Base-by-base conservation (phyloP, 2,113 vertebrate species). In the Arothron firmamentum region DNA sequence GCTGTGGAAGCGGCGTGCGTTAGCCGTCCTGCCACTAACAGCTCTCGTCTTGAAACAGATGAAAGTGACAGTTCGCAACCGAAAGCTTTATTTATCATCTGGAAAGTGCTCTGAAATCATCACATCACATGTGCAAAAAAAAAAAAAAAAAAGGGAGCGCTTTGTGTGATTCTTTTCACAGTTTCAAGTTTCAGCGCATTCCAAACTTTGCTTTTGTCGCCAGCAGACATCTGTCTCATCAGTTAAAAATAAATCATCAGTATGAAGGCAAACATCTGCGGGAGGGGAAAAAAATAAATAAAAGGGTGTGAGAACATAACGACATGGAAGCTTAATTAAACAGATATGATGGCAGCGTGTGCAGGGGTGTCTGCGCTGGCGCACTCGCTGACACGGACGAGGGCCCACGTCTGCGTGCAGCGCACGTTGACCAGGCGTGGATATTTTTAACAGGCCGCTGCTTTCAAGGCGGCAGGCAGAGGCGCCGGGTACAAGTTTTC, bases 251-350 rank as follows among this genome's bases (percentile, higher is more conserved):
- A 81, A 65, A 76, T 84, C 58, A 63, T 38, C 56, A 59, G 52
- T 62, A 64, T 45, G 62, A 73, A 81, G 74, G 56, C 73, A 74
- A 82, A 81, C 86, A 85, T 86, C 77, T 87, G 84, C 54, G 59
- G 57, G 77, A 69, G 51, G 58, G 63, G 86, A 89, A 84, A 69
- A 83, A 86, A 90, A 81, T 71, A 70, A 75, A 28, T 28, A 28
- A 28, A 28, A 73, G 59, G 5, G 70, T 59, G 77, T 72, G 79
- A 78, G 64, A 49, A 73, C 77, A 76, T 65, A 18, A 75, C 54
- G 74, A 75, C 67, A 76, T 62, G 67, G 80, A 84, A 87, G 88
- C 88, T 88, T 67, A 88, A 89, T 86, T 79, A 85, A 77, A 78
- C 58, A 76, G 67, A 85, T 75, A 83, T 38, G 80, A 55, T 51